phyloP scores from a whole-genome alignment of 1,140 invertebrate species.

The Pectinophora gossypiella region DNA sequence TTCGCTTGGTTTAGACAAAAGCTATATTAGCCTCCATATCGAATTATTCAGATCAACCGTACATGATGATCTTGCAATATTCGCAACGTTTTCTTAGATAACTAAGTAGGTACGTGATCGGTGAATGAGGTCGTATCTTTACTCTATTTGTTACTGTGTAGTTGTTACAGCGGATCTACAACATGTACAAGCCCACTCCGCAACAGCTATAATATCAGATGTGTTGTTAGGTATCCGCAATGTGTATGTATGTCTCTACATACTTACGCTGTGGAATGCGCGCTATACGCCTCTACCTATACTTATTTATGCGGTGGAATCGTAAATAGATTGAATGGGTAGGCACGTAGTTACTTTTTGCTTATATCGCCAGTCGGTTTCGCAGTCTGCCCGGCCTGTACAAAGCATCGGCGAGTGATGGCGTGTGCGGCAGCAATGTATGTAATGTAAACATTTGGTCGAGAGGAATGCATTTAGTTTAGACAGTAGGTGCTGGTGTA shows the following conservation, averaged over 20 bases:
- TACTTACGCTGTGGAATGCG: conserved; percentile 66
- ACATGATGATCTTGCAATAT: too few relatives aligned
- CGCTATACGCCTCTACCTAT: conserved; percentile 34
- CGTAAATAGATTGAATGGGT: conserved; percentile 73
- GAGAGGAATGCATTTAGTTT: conserved; percentile 69
- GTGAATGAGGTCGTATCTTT: too few relatives aligned
- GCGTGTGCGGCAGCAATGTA: conserved; percentile 30
- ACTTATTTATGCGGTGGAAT: conserved; percentile 52
- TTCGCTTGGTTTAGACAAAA: too few relatives aligned
- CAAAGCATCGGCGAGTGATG: conserved; percentile 38
- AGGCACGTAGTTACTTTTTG: conserved; percentile 59
- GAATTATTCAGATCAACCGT: too few relatives aligned
- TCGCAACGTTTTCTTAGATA: too few relatives aligned
- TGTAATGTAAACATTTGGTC: conserved; percentile 71
- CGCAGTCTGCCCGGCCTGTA: conserved; percentile 39
- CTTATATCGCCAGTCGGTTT: conserved; percentile 51
- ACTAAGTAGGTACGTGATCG: too few relatives aligned
- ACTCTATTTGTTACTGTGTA: not conserved
- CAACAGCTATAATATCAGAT: not conserved
- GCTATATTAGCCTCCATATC: too few relatives aligned
- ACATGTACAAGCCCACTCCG: not conserved
- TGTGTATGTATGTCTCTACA: conserved; percentile 14
- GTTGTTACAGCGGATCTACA: not conserved
- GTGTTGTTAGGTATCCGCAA: not conserved
- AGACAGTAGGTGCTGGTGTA: conserved; percentile 66